These are phyloP conservation scores for Parazoanthus atlanticus DNA, from an alignment of 92 coral and sea anemone genomes.

Conservation along the genomic window DNA sequence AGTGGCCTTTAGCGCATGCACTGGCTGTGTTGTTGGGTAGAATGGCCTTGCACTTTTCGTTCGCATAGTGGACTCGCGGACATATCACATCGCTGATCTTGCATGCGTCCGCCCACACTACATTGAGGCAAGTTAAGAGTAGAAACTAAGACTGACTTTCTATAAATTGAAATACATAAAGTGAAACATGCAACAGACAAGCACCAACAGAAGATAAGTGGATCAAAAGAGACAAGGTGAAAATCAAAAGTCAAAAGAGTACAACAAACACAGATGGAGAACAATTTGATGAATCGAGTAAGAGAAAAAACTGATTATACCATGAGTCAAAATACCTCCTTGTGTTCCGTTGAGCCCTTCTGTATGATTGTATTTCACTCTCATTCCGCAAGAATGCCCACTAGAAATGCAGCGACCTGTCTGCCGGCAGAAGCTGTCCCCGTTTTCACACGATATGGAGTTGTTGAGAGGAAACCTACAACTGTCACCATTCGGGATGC, in stretches of 20 bases:
- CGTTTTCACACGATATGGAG: conserved; percentile 12
- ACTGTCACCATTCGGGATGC: conserved; percentile 13
- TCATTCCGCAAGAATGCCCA: neutral
- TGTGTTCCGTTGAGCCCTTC: conserved; percentile 27
- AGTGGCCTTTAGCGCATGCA: conserved; percentile 12
- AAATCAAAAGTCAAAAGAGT: too few species aligned
- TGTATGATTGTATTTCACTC: conserved; percentile 12
- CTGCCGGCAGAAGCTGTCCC: conserved; percentile 1
- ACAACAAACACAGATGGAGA: neutral
- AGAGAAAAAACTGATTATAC: neutral
- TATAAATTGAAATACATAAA: too few species aligned
- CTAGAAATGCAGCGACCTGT: conserved; percentile 24
- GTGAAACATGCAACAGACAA: too few species aligned
- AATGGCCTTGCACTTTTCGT: neutral
- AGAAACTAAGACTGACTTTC: too few species aligned
- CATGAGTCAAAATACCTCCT: neutral
- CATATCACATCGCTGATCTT: conserved; percentile 7
- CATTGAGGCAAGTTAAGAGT: neutral
- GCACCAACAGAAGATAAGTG: too few species aligned
- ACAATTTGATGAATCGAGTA: neutral
- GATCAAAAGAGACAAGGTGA: too few species aligned
- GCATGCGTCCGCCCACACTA: conserved; percentile 32
- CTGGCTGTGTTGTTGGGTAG: conserved; percentile 12
- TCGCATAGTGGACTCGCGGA: conserved; percentile 27
- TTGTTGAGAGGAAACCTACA: conserved; percentile 18